phyloP scores from a whole-genome alignment of 2,888 invertebrate species.

The Perdita meconis region DNA sequence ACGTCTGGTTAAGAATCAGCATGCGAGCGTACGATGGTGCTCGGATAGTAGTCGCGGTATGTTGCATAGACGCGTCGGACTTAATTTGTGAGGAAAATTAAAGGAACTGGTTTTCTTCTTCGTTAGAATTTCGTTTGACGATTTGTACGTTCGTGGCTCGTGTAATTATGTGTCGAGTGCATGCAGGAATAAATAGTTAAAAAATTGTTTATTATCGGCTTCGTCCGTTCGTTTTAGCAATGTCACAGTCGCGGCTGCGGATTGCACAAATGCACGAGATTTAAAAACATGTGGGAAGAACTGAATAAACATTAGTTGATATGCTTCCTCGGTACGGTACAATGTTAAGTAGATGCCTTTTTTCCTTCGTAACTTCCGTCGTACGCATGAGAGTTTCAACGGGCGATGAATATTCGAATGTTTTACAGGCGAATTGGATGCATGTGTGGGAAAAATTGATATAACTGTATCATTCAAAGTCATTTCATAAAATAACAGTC shows the following conservation, averaged over 20 bases:
- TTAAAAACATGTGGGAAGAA: constrained; percentile 22
- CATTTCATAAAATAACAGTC: too few species aligned
- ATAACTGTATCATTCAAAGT: constrained; percentile 12
- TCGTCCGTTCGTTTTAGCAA: background rate
- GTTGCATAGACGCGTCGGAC: constrained; percentile 2
- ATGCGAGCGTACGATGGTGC: constrained; percentile 23
- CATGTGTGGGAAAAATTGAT: constrained; percentile 13
- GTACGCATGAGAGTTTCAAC: background rate
- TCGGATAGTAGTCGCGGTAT: constrained; percentile 13
- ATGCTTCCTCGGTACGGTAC: constrained; percentile 1
- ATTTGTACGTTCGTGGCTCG: too few species aligned
- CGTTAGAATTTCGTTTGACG: background rate
- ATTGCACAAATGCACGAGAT: constrained; percentile 19
- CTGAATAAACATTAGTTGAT: constrained; percentile 37
- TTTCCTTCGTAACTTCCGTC: background rate
- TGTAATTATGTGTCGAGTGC: too few species aligned
- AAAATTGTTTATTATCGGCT: too few species aligned
- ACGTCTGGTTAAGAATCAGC: constrained; percentile 51
- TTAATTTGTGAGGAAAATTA: constrained; percentile 29
- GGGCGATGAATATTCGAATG: background rate
- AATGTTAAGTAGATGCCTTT: background rate
- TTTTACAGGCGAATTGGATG: background rate
- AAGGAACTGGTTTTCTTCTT: constrained; percentile 1
- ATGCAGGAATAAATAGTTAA: too few species aligned
- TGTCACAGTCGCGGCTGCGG: background rate